These are phyloP conservation scores for Falco columbarius DNA, from an alignment of 2,797 vertebrate genomes.

Conservation along the genomic window DNA sequence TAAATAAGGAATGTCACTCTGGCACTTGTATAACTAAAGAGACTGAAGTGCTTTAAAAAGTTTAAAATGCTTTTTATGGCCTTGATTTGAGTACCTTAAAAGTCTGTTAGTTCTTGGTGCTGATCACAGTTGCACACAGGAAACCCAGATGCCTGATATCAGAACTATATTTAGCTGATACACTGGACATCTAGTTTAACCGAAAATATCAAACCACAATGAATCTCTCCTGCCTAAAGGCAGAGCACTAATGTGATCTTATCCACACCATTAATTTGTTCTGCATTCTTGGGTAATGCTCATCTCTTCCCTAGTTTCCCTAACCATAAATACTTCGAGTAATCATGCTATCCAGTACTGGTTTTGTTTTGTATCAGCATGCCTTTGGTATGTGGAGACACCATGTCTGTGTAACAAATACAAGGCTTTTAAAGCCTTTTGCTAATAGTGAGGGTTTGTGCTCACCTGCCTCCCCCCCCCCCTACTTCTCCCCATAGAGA, in stretches of 20 bases:
- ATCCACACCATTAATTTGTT: background rate
- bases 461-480: background rate
- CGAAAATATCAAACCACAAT: background rate
- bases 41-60: background rate
- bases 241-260: background rate
- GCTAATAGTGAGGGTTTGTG: background rate
- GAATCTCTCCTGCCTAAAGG: background rate
- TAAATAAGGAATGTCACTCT: background rate
- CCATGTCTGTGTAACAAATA: background rate
- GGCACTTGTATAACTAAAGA: background rate
- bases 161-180: background rate
- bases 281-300: background rate
- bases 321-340: background rate
- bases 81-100: background rate
- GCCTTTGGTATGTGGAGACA: background rate
- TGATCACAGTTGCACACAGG: background rate
- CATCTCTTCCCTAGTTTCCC: background rate
- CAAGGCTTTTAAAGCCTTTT: fast-evolving
- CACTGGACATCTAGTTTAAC: background rate
- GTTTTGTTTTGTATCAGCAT: background rate
- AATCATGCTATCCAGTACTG: background rate
- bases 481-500: background rate
- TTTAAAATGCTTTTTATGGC: background rate
- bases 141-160: background rate
- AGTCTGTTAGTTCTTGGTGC: background rate